Evolutionary conservation across 1,140 invertebrate genomes (phyloP).

Genomic region (Temnothorax longispinosus): DNA sequence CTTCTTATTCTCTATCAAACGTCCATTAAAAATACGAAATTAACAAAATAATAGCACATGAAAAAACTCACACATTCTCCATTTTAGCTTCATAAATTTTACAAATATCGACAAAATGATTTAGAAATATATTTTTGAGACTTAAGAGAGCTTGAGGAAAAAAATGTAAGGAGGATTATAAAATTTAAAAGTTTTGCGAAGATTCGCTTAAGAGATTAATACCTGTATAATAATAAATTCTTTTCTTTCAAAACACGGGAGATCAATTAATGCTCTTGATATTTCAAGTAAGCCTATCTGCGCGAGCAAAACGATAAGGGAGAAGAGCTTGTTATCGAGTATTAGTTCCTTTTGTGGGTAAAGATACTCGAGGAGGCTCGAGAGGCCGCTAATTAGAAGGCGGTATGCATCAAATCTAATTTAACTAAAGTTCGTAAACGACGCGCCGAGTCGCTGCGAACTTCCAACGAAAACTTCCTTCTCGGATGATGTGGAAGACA

Average conservation of each 20-base stretch:
- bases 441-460: conserved; percentile 1
- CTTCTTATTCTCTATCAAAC: neutral
- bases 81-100: neutral
- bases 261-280: neutral
- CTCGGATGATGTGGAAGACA: conserved; percentile 7
- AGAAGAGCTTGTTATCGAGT: neutral
- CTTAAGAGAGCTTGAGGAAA: neutral
- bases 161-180: neutral
- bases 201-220: neutral
- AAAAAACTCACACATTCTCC: neutral
- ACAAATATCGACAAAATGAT: neutral
- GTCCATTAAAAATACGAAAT: neutral
- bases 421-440: conserved; percentile 57
- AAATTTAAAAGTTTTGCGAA: neutral
- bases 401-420: conserved; percentile 58
- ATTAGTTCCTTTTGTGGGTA: conserved; percentile 9
- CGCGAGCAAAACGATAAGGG: neutral
- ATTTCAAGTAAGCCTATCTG: neutral
- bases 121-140: neutral
- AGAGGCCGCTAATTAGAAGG: conserved; percentile 39
- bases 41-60: neutral
- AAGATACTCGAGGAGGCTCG: neutral
- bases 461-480: conserved; percentile 17
- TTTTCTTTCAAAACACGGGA: neutral
- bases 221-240: neutral